Base-by-base conservation (phyloP, 1,140 invertebrate species). In the Prorops nasuta region DNA sequence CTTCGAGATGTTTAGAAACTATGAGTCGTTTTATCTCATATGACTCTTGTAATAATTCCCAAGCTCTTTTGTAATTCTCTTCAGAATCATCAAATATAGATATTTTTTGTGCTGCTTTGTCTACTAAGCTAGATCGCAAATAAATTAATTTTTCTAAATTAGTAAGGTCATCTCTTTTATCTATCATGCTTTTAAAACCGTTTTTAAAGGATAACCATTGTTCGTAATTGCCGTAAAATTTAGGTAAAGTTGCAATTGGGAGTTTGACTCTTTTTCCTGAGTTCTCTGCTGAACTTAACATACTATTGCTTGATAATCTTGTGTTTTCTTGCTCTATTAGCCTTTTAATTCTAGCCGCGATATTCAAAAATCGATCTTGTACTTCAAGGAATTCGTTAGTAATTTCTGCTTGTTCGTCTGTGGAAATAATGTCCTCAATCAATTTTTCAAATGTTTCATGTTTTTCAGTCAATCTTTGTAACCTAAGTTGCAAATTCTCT, bases 61-160 rank as follows among this genome's bases (percentile, higher is more conserved):
- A 63, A 20, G 60, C 57, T 12, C 16, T 44, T 44, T 44, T 24
- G 20, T 60, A 63, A 37, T 57, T 59, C 43, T 57, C 54, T 2
- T 31, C 49, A 20, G 49, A 59, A 1, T 41, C 18, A 9, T 45
- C 35, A 28, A 22, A 57, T 12, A 52, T 3, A 0, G 40, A 1
- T 8, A 63, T 14, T 15, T 59, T 59, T 12, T 51, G 48, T 1
- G 38, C 10, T 9, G 60, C 56, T 16, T 42, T 22, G 2, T 53
- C 56, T 12, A 41, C 36, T 39, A 63, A 32, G 0, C 31, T 22
- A 14, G 22, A 16, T 17, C 49, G 48, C 22, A 63, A 50, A 44
- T 60, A 51, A n/a, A 51, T 2, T 32, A 56, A 60, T 50, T 63
- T 59, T 7, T 45, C 41, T 1, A 57, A 14, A 14, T 63, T 42